A percentile compares a stretch with the other conserved stretches of the same genome.
These are phyloP conservation scores for Enteromius anoplus DNA, from an alignment of 2,797 vertebrate genomes.

Conservation along the genomic window DNA sequence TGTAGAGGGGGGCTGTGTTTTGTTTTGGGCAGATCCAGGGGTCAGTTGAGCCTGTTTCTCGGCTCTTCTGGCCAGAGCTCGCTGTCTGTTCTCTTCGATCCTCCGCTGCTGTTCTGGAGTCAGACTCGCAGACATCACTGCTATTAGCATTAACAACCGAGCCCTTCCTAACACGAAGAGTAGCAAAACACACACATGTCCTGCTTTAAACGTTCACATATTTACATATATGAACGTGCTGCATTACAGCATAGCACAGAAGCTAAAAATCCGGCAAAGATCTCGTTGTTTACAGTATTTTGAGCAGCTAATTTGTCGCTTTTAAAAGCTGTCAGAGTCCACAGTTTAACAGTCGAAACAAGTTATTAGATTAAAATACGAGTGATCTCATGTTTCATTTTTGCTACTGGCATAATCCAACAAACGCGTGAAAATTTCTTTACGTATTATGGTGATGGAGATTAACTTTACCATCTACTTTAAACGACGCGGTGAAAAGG, in stretches of 20 bases:
- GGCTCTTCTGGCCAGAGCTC: constrained; percentile 89
- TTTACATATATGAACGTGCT: background rate
- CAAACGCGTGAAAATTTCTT: background rate
- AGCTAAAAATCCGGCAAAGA: background rate
- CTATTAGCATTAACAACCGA: background rate
- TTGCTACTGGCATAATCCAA: background rate
- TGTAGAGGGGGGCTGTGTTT: background rate
- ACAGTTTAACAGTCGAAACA: background rate
- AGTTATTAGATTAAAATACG: background rate
- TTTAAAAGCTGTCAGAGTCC: background rate
- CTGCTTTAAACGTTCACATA: background rate
- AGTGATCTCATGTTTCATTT: background rate
- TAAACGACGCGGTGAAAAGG: constrained; percentile 38
- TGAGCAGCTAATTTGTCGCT: background rate
- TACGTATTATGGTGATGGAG: background rate
- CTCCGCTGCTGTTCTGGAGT: constrained; percentile 87
- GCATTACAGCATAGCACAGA: background rate
- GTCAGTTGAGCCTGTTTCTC: constrained; percentile 79
- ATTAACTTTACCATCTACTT: constrained; percentile 25
- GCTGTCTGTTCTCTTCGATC: constrained; percentile 92
- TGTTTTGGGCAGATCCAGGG: constrained; percentile 8
- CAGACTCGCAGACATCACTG: constrained; percentile 83
- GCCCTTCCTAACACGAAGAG: background rate
- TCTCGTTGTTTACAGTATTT: background rate
- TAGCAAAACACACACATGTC: background rate